Conservation (phyloP, 2,888 invertebrate genomes). For the Aricia artaxerxes region DNA sequence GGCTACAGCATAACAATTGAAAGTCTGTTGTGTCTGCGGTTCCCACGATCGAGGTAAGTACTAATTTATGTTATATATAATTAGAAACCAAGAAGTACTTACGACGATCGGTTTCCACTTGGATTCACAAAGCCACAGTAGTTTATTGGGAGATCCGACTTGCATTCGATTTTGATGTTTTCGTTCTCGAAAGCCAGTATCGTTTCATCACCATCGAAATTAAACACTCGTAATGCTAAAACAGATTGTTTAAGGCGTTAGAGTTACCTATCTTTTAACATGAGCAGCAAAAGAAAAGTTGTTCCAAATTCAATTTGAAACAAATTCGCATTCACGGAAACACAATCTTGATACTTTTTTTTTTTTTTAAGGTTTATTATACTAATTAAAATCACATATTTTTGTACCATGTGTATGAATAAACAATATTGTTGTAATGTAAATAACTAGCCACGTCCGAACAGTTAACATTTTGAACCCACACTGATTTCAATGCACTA, state of each 20-base stretch:
- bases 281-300: background rate
- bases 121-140: constrained; percentile 73
- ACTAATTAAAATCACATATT: background rate
- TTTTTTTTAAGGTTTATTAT: background rate
- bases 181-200: constrained; percentile 66
- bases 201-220: constrained; percentile 56
- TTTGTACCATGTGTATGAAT: constrained; percentile 35
- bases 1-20: too few relatives aligned
- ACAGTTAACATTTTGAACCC: constrained; percentile 40
- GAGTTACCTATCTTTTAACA: background rate
- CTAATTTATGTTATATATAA: too few relatives aligned
- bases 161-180: constrained; percentile 60
- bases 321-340: background rate
- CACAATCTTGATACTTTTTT: background rate
- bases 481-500: constrained; percentile 34
- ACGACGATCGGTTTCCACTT: constrained; percentile 69
- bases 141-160: constrained; percentile 59
- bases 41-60: too few relatives aligned
- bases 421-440: constrained; percentile 32
- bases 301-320: background rate
- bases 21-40: too few relatives aligned
- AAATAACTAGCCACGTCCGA: constrained; percentile 22
- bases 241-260: constrained; percentile 15
- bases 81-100: constrained; percentile 46
- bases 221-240: constrained; percentile 62